Conservation (phyloP, 2,113 vertebrate species). For the Junco hyemalis region DNA sequence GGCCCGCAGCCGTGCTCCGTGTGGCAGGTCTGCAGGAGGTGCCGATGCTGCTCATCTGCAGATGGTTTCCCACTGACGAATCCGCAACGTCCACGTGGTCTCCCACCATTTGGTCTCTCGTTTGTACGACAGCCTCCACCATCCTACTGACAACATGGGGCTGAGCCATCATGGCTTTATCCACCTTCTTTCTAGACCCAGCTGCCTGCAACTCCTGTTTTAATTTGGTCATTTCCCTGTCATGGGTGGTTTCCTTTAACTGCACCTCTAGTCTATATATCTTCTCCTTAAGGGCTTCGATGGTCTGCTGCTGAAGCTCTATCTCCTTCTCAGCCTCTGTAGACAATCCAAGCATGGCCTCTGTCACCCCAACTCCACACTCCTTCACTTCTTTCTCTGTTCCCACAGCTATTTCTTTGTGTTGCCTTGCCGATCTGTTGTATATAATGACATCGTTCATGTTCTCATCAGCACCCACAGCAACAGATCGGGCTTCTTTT, state of each 20-base stretch:
- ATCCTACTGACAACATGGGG: conserved; percentile 78
- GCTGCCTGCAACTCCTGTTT: conserved; percentile 92
- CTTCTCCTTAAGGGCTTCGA: conserved; percentile 91
- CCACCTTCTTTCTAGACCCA: conserved; percentile 85
- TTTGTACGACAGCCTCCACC: conserved; percentile 81
- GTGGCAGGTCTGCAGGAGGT: conserved; percentile 75
- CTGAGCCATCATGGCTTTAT: conserved; percentile 83
- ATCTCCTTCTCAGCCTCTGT: conserved; percentile 88
- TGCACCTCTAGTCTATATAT: conserved; percentile 92
- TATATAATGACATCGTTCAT: conserved; percentile 79
- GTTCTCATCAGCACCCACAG: conserved; percentile 83
- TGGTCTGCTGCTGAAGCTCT: conserved; percentile 93
- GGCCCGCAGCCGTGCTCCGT: conserved; percentile 67
- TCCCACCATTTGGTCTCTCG: conserved; percentile 83
- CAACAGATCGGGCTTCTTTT: conserved; percentile 78
- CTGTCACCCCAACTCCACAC: conserved; percentile 81
- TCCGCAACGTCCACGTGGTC: conserved; percentile 71
- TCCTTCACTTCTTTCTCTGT: conserved; percentile 75
- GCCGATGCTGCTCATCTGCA: conserved; percentile 67
- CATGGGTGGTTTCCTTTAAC: conserved; percentile 89
- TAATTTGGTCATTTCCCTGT: conserved; percentile 94
- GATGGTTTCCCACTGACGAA: conserved; percentile 66
- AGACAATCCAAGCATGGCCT: conserved; percentile 89
- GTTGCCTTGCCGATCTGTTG: conserved; percentile 45
- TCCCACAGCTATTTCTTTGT: conserved; percentile 77